Conservation (phyloP, 2,113 vertebrate species). For the Vulpes lagopus region DNA sequence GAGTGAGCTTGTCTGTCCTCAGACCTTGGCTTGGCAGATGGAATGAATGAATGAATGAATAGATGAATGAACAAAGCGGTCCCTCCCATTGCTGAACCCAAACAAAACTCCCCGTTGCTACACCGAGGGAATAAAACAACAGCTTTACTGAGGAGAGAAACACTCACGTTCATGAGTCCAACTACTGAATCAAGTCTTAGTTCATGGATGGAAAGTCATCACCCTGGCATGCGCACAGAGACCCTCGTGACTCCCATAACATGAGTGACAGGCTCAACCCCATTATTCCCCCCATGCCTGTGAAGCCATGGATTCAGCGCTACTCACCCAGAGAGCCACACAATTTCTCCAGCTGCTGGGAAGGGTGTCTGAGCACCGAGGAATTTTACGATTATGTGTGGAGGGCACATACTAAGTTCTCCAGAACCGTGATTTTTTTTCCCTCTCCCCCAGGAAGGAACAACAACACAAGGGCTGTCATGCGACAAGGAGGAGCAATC, state of each 20-base stretch:
- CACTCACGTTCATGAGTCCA: accelerated
- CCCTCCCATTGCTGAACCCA: no score
- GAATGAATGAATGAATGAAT: neutral
- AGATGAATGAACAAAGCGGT: accelerated
- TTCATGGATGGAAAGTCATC: accelerated
- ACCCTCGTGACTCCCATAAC: accelerated
- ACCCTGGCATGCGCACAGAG: accelerated
- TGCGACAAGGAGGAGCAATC: neutral
- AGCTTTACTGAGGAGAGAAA: neutral
- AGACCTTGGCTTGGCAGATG: neutral
- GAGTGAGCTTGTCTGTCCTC: neutral
- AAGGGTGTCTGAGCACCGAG: neutral
- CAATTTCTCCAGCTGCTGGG: neutral
- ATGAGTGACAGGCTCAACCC: neutral
- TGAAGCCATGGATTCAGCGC: accelerated
- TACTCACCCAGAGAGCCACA: neutral
- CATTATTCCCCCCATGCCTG: neutral
- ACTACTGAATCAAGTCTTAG: no score
- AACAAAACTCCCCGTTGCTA: neutral
- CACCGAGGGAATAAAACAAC: neutral
- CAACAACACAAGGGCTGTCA: neutral
- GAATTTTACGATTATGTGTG: neutral
- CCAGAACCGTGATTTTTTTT: neutral
- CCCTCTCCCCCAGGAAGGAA: neutral
- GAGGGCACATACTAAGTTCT: neutral